Evolutionary conservation across 2,797 vertebrate species (phyloP).

Genomic region (Helicolenus hilgendorfi): DNA sequence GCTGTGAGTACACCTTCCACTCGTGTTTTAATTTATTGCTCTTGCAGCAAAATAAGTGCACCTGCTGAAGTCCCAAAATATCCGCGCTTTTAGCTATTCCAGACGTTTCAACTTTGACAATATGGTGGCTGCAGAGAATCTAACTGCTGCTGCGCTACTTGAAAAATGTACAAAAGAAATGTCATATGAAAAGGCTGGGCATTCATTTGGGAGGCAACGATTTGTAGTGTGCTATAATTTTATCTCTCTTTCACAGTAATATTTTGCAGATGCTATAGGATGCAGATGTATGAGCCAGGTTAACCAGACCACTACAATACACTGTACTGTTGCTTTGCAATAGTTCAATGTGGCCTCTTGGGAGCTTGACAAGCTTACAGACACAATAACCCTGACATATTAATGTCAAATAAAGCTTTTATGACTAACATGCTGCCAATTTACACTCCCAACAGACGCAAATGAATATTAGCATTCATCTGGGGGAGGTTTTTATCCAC

Average conservation of each 20-base stretch:
- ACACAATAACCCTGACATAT: background rate
- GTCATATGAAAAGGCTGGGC: background rate
- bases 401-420: background rate
- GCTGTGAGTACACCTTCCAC: background rate
- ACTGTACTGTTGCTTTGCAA: background rate
- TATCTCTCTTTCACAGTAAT: background rate
- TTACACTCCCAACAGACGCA: background rate
- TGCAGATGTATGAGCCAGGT: background rate
- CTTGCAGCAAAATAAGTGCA: slow-evolving; percentile 22
- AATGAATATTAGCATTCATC: background rate
- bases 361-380: background rate
- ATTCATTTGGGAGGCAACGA: background rate
- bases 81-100: background rate
- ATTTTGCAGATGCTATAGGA: background rate
- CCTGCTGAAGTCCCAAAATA: slow-evolving; percentile 34
- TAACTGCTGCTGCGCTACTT: background rate
- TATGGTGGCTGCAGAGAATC: background rate
- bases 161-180: background rate
- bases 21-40: slow-evolving; percentile 31
- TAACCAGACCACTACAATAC: background rate
- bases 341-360: background rate
- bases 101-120: background rate
- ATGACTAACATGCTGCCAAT: background rate
- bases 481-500: background rate
- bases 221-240: background rate